phyloP scores from a whole-genome alignment of 1,140 invertebrate species.

The Drosophila sulfurigaster region DNA sequence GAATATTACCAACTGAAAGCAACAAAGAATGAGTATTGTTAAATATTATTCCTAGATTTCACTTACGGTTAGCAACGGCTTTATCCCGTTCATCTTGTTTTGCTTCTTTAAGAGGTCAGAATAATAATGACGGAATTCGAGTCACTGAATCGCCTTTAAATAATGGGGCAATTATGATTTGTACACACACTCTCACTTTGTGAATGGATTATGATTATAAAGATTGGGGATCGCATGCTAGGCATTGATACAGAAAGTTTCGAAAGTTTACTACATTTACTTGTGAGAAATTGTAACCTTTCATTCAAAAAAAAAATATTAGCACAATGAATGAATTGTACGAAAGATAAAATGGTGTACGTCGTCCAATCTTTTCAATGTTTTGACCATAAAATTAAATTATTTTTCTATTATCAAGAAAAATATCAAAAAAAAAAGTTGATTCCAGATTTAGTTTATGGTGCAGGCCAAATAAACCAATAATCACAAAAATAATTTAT shows the following conservation, averaged over 20 bases:
- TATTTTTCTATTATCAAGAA: no score
- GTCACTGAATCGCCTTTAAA: constrained; percentile 22
- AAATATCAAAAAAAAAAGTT: no score
- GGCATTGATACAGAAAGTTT: constrained; percentile 41
- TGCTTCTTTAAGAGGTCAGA: constrained; percentile 9
- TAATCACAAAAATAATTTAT: no score
- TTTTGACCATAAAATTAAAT: no score
- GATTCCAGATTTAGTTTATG: no score
- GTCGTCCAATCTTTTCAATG: no score
- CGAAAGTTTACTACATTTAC: constrained; percentile 26
- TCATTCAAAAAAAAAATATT: no score
- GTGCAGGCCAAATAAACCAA: no score
- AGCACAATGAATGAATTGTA: no score
- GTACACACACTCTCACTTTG: background rate
- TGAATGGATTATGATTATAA: constrained; percentile 32
- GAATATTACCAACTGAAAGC: constrained; percentile 26
- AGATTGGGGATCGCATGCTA: constrained; percentile 34
- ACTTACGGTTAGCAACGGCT: constrained; percentile 10
- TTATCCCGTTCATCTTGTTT: constrained; percentile 7
- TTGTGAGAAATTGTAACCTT: background rate
- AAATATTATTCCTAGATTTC: background rate
- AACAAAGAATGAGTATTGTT: background rate
- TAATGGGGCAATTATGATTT: constrained; percentile 26
- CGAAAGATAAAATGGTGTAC: no score
- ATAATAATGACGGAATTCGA: constrained; percentile 17